Evolutionary conservation across 2,797 vertebrate genomes (phyloP), one percentile per base, ranked within the genome.

Genomic region (Halcyon smyrnensis): DNA sequence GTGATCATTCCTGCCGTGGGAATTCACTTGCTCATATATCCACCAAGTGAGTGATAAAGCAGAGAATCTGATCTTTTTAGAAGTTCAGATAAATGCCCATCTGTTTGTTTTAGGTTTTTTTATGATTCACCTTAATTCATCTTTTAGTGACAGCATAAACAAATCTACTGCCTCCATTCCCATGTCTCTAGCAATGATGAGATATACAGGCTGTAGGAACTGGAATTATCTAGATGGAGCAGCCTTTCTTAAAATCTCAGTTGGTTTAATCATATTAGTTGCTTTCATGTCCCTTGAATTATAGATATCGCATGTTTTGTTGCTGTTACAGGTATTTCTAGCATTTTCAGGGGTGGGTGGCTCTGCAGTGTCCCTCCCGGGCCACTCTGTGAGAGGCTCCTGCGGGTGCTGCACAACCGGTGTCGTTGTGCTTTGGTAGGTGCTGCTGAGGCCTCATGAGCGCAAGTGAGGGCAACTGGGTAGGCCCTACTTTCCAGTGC

Each of bases 21-120:
- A 91, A 87, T 91, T 93, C 50, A 69, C 46, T 86, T 86, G 57
- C 25, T 92, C n/a, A 15, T 75, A 39, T 93, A 84, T 36, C 70
- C 73, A 57, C 23, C 16, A 27, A 67, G 11, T 48, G 68, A 89
- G 81, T 50, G 64, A 83, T 69, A 92, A 80, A 36, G 63, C 48
- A 67, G 56, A 11, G 62, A 93, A 79, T 91, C 28, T 87, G 84
- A 85, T 96, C 45, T 93, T 90, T 92, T 89, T 19, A 75, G 69
- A 78, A 88, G 84, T 93, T 92, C 53, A 84, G 51, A 88, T 86
- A 91, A 95, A 91, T 63, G 37, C 15, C 1, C 63, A n/a, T n/a
- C 63, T 65, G 14, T 8, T 54, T 17, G 15, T 11, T 46, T 48
- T 24, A 23, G 21, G 14, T 13, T 51, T 2, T 84, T 43, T 57